These are phyloP conservation scores for Pitta sordida DNA, from an alignment of 2,113 vertebrate species.

Conservation along the genomic window DNA sequence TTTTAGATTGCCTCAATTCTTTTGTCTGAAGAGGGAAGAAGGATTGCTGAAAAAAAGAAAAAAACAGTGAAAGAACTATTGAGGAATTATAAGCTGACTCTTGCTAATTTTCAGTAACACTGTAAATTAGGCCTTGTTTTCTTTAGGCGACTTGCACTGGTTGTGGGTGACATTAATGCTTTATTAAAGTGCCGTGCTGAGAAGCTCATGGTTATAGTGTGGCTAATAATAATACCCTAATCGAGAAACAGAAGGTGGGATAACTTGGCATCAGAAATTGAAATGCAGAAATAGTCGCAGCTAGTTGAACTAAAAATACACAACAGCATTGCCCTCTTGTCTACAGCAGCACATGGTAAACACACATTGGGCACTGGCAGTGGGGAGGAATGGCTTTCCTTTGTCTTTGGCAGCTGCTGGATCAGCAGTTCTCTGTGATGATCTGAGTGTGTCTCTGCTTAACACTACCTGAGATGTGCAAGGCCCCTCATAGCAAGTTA, in stretches of 20 bases:
- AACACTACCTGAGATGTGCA: neutral
- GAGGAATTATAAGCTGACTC: neutral
- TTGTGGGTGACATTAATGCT: constrained; percentile 12
- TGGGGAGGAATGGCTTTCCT: neutral
- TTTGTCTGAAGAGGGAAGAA: neutral
- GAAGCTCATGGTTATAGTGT: neutral
- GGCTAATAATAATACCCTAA: constrained; percentile 49
- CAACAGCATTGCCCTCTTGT: neutral
- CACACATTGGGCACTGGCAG: neutral
- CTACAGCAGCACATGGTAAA: constrained; percentile 6
- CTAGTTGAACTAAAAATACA: constrained; percentile 54
- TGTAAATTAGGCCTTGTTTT: constrained; percentile 30
- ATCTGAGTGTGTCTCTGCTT: accelerated
- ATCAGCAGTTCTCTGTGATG: neutral
- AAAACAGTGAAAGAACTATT: neutral
- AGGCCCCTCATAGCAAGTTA: neutral
- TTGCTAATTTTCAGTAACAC: neutral
- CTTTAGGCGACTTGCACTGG: neutral
- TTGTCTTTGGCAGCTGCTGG: neutral
- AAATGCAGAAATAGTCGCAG: constrained; percentile 8
- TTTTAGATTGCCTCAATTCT: neutral
- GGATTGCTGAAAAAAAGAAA: neutral
- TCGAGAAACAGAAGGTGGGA: constrained; percentile 50
- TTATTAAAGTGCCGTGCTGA: neutral
- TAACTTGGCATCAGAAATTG: constrained; percentile 2